Conservation (phyloP, 2,113 vertebrate genomes). For the Thryonomys swinderianus region DNA sequence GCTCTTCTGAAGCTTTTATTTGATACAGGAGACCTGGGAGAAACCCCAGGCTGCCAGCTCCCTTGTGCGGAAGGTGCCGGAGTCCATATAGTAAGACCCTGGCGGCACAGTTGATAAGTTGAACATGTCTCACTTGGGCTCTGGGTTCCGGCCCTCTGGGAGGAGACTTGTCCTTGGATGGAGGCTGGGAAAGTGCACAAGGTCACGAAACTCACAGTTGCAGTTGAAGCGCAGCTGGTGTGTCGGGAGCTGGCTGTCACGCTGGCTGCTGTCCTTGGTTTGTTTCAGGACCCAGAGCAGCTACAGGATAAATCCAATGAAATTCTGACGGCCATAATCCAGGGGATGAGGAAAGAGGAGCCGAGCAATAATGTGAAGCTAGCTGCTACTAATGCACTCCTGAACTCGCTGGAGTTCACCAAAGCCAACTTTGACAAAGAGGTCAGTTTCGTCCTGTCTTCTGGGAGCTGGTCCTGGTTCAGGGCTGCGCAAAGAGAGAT, state of each 20-base stretch:
- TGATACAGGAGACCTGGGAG: neutral
- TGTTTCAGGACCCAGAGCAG: slow-evolving; percentile 95
- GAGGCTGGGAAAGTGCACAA: neutral
- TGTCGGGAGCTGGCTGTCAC: slow-evolving; percentile 1
- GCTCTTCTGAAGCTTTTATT: slow-evolving; percentile 34
- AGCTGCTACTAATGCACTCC: slow-evolving; percentile 97
- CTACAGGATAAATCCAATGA: slow-evolving; percentile 99
- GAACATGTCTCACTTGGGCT: neutral
- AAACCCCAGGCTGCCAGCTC: neutral
- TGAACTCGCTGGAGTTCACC: slow-evolving; percentile 99
- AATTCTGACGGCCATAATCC: slow-evolving; percentile 99
- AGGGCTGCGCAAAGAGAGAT: accelerated
- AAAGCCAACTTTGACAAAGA: slow-evolving; percentile 99
- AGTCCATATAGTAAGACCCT: neutral
- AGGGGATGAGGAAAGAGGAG: slow-evolving; percentile 99
- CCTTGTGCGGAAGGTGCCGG: neutral
- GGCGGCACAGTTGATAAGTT: neutral
- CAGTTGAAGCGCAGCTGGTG: slow-evolving; percentile 27
- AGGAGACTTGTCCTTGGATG: neutral
- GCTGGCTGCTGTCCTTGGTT: neutral
- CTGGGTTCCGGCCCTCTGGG: neutral
- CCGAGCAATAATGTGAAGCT: slow-evolving; percentile 99
- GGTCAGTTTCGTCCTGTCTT: slow-evolving; percentile 84
- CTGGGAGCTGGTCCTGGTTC: neutral
- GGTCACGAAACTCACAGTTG: neutral